Evolutionary conservation across 2,113 vertebrate species (phyloP).

Genomic region (Bettongia penicillata): DNA sequence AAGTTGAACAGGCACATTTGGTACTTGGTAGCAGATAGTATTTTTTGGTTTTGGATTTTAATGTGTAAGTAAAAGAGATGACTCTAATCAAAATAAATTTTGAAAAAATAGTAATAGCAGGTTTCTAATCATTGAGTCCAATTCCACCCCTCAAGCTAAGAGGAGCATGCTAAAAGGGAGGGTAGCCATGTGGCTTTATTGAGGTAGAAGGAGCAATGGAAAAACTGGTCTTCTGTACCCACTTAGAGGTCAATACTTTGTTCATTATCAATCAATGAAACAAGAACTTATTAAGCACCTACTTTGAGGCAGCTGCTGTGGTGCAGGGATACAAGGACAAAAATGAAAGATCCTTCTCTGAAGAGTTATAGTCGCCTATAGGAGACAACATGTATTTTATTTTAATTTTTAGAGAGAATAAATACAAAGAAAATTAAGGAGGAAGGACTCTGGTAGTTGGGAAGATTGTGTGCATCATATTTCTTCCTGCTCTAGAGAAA

Average conservation of each 20-base stretch:
- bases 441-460: background rate
- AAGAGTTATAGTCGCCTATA: background rate
- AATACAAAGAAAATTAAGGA: background rate
- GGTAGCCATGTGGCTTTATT: background rate
- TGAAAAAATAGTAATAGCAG: background rate
- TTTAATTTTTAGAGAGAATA: background rate
- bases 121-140: background rate
- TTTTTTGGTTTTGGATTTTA: background rate
- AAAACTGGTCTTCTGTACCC: background rate
- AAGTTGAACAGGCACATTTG: background rate
- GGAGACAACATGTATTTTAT: background rate
- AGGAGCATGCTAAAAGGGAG: background rate
- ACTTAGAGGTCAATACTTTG: background rate
- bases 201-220: background rate
- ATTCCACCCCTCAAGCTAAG: background rate
- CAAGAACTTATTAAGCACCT: background rate
- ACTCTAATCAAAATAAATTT: background rate
- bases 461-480: background rate
- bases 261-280: background rate
- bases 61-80: background rate
- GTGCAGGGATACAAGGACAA: background rate
- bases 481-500: background rate
- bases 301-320: background rate
- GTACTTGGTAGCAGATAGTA: background rate
- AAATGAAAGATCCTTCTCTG: background rate